Percentiles rank a stretch among this genome's conserved stretches.
phyloP scores from a whole-genome alignment of 2,888 invertebrate species.

The Catocala fraxini region DNA sequence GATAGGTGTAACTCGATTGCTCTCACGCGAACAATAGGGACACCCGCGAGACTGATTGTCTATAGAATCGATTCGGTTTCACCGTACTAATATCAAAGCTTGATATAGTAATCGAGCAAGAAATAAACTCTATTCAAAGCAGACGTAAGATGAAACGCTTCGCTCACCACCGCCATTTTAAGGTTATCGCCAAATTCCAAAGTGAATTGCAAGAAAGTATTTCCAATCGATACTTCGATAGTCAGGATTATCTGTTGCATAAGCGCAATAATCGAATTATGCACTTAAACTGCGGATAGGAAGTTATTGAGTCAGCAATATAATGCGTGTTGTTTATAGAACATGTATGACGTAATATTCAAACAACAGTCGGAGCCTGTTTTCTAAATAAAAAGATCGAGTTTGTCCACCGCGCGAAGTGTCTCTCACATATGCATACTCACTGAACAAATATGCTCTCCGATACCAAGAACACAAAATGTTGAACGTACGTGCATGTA shows the following conservation, averaged over 20 bases:
- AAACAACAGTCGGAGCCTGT: conserved; percentile 42
- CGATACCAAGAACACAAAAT: conserved; percentile 27
- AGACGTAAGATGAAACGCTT: conserved; percentile 48
- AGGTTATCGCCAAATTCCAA: conserved; percentile 54
- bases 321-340: conserved; percentile 42
- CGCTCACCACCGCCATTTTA: conserved; percentile 35
- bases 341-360: conserved; percentile 54
- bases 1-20: conserved; percentile 60
- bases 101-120: conserved; percentile 60
- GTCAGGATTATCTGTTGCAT: conserved; percentile 56
- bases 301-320: conserved; percentile 43
- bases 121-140: conserved; percentile 62
- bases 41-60: conserved; percentile 74
- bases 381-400: conserved; percentile 49
- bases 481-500: conserved; percentile 16
- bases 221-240: conserved; percentile 46
- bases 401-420: conserved; percentile 40
- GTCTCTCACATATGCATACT: conserved; percentile 27
- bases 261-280: conserved; percentile 58
- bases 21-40: conserved; percentile 82
- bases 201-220: conserved; percentile 50
- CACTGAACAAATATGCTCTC: conserved; percentile 33
- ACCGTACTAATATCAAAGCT: conserved; percentile 59
- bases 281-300: conserved; percentile 28
- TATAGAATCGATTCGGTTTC: conserved; percentile 78